A percentile compares a stretch with the other conserved stretches of the same genome.
These are phyloP conservation scores for Drosophila busckii DNA, from an alignment of 1,140 invertebrate genomes.

Conservation along the genomic window DNA sequence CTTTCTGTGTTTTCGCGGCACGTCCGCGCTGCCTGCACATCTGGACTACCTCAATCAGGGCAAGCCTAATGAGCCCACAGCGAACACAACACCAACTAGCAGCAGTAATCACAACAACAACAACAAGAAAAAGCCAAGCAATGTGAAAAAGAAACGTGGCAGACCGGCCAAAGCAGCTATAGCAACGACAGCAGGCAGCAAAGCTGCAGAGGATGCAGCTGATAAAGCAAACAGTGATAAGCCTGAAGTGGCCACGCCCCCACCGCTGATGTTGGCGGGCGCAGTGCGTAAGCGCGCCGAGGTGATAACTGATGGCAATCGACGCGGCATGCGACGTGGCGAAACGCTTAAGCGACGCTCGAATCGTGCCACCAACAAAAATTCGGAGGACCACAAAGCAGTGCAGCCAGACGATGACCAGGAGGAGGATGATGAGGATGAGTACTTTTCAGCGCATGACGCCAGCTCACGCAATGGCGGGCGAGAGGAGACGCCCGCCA, in stretches of 20 bases:
- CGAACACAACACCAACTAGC: slow-evolving; percentile 1
- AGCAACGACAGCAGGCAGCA: slow-evolving; percentile 1
- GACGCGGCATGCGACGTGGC: slow-evolving; percentile 43
- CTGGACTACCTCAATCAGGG: slow-evolving; percentile 87
- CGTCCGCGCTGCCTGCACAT: slow-evolving; percentile 85
- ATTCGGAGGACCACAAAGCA: slow-evolving; percentile 38
- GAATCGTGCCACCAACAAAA: slow-evolving; percentile 53
- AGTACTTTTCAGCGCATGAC: slow-evolving; percentile 68
- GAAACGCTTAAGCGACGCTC: slow-evolving; percentile 56
- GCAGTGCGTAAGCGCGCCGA: slow-evolving; percentile 81
- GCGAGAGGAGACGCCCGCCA: slow-evolving; percentile 34
- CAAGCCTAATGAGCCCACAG: slow-evolving; percentile 44
- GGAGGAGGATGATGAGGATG: slow-evolving; percentile 58
- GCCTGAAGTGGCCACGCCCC: slow-evolving; percentile 14
- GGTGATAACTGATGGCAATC: slow-evolving; percentile 56
- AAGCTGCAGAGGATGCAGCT: slow-evolving; percentile 1
- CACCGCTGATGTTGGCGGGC: slow-evolving; percentile 78
- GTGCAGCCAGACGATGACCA: slow-evolving; percentile 20
- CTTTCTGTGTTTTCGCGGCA: slow-evolving; percentile 92
- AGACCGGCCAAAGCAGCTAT: slow-evolving; percentile 41
- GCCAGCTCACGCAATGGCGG: slow-evolving; percentile 54
- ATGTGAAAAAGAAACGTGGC: slow-evolving; percentile 58
- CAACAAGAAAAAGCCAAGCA: slow-evolving; percentile 31
- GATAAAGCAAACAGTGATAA: slow-evolving; percentile 54
- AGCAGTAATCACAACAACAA: slow-evolving; percentile 34